phyloP scores from a whole-genome alignment of 1,140 invertebrate species.

The Atopsyche davidsoni region DNA sequence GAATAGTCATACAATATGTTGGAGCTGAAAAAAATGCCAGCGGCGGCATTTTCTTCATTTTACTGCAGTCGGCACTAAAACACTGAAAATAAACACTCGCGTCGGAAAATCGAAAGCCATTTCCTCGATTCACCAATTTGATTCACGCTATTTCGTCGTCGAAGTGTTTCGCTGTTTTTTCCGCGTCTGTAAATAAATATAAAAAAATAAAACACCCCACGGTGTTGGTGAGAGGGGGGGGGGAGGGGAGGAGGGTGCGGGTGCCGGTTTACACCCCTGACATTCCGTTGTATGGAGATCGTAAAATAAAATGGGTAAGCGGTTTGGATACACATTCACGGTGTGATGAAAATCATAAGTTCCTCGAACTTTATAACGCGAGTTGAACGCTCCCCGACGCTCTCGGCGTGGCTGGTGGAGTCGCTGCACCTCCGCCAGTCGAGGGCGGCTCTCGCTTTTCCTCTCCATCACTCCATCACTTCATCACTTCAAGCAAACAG shows the following conservation, averaged over 20 bases:
- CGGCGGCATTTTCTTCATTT: neutral
- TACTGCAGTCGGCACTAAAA: too few species aligned
- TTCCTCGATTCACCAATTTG: too few species aligned
- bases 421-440: too few species aligned
- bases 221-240: neutral
- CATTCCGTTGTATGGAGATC: neutral
- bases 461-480: too few species aligned
- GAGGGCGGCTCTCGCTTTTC: too few species aligned
- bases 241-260: neutral
- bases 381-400: too few species aligned
- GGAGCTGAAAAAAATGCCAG: neutral
- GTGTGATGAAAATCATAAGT: neutral
- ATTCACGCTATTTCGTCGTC: too few species aligned
- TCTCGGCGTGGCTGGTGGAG: too few species aligned
- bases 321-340: neutral
- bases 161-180: neutral
- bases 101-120: too few species aligned
- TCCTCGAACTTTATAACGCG: neutral
- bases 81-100: too few species aligned
- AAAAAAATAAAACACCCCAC: neutral
- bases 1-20: neutral
- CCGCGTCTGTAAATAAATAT: neutral
- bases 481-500: too few species aligned
- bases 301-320: constrained; percentile 1
- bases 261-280: too few species aligned